Evolutionary conservation across 92 coral and sea anemone genomes (phyloP).

Genomic region (Siderastrea siderea): DNA sequence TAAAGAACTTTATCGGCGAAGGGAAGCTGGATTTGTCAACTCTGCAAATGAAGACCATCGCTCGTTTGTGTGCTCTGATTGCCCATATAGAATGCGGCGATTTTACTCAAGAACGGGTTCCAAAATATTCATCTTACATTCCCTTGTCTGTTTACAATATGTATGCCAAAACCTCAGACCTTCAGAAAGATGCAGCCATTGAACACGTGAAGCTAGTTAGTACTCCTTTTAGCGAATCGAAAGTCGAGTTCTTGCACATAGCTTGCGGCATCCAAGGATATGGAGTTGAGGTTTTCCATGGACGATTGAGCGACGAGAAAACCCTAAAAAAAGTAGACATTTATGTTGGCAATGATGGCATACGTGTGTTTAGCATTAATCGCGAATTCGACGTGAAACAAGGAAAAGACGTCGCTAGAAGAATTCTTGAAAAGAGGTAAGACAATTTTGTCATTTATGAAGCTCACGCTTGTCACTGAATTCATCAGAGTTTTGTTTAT

Average conservation of each 20-base stretch:
- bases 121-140: slow-evolving; percentile 84
- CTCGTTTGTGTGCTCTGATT: slow-evolving; percentile 88
- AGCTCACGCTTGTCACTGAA: neutral
- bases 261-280: slow-evolving; percentile 88
- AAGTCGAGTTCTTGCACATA: slow-evolving; percentile 88
- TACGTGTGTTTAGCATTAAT: slow-evolving; percentile 85
- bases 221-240: slow-evolving; percentile 76
- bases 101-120: slow-evolving; percentile 84
- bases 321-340: slow-evolving; percentile 89
- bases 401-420: slow-evolving; percentile 87
- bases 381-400: slow-evolving; percentile 92
- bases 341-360: slow-evolving; percentile 91
- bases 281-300: slow-evolving; percentile 93
- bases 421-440: slow-evolving; percentile 93
- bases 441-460: neutral
- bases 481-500: neutral
- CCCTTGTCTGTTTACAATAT: slow-evolving; percentile 81
- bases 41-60: slow-evolving; percentile 89
- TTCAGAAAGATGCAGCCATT: slow-evolving; percentile 91
- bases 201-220: slow-evolving; percentile 90
- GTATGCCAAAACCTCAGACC: slow-evolving; percentile 90
- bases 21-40: slow-evolving; percentile 91
- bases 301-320: slow-evolving; percentile 84
- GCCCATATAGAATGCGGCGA: slow-evolving; percentile 96
- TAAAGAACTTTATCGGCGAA: slow-evolving; percentile 84